These are phyloP conservation scores for Crotalus tigris DNA, from an alignment of 2,113 vertebrate species.

Conservation along the genomic window DNA sequence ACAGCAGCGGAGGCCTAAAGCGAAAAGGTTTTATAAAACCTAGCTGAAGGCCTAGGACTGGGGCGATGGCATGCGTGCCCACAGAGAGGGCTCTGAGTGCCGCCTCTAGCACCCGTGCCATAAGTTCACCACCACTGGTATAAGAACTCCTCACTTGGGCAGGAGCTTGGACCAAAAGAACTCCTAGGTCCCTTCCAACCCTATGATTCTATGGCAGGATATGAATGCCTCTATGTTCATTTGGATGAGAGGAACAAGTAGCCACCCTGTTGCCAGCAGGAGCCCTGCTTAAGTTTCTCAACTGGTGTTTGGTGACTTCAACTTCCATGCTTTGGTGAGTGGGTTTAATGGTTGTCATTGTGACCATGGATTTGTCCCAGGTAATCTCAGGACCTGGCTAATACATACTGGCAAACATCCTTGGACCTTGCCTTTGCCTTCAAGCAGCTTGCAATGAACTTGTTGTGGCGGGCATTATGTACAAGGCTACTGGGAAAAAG, in stretches of 20 bases:
- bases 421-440: neutral
- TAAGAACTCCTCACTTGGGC: no score
- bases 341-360: neutral
- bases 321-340: neutral
- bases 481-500: neutral
- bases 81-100: no score
- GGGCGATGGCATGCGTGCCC: no score
- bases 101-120: no score
- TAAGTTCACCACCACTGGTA: no score
- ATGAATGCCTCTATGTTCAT: neutral
- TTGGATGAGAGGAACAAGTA: neutral
- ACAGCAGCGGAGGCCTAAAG: no score
- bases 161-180: no score
- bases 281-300: neutral
- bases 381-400: neutral
- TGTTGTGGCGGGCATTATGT: neutral
- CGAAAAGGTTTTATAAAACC: no score
- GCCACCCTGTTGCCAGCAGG: neutral
- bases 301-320: neutral
- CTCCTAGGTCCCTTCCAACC: no score
- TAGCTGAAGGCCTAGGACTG: no score
- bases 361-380: neutral
- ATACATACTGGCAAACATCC: neutral
- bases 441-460: neutral
- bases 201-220: neutral